Evolutionary conservation across 1,140 invertebrate species (phyloP).

Genomic region (Daktulosphaira vitifoliae): DNA sequence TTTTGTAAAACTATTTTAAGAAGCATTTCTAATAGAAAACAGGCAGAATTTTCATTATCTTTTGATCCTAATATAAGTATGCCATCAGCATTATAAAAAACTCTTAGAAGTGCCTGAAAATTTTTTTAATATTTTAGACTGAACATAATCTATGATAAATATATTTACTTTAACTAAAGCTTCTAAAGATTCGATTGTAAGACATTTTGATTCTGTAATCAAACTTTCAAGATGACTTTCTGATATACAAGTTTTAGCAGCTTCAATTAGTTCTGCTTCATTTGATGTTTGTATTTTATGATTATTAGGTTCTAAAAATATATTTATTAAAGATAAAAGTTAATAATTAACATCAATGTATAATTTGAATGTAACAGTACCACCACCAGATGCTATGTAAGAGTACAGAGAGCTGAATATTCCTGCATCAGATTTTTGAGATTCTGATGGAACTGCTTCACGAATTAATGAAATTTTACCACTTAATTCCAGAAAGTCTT

Average conservation of each 20-base stretch:
- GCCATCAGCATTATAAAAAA: conserved; percentile 51
- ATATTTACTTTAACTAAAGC: conserved; percentile 39
- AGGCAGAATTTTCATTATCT: conserved; percentile 77
- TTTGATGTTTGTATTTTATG: conserved; percentile 61
- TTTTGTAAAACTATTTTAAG: conserved; percentile 51
- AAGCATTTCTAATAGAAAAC: conserved; percentile 88
- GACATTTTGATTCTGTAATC: conserved; percentile 89
- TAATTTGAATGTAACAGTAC: conserved; percentile 36
- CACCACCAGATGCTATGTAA: conserved; percentile 67
- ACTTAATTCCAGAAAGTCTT: conserved; percentile 82
- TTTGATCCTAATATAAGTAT: conserved; percentile 47
- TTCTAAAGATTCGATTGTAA: conserved; percentile 70
- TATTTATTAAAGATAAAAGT: background rate
- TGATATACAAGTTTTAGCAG: conserved; percentile 65
- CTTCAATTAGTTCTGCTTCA: conserved; percentile 62
- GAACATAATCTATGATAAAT: background rate
- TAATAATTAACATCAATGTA: background rate
- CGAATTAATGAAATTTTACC: conserved; percentile 74
- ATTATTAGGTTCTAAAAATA: conserved; percentile 43
- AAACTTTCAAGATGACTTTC: conserved; percentile 85
- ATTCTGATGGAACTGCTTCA: conserved; percentile 55
- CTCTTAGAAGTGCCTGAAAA: conserved; percentile 46
- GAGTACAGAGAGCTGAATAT: conserved; percentile 79
- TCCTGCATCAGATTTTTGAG: conserved; percentile 49
- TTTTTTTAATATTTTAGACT: too few relatives aligned